These are phyloP conservation scores for Meloidogyne hapla DNA, from an alignment of 1,140 invertebrate genomes.

Conservation along the genomic window DNA sequence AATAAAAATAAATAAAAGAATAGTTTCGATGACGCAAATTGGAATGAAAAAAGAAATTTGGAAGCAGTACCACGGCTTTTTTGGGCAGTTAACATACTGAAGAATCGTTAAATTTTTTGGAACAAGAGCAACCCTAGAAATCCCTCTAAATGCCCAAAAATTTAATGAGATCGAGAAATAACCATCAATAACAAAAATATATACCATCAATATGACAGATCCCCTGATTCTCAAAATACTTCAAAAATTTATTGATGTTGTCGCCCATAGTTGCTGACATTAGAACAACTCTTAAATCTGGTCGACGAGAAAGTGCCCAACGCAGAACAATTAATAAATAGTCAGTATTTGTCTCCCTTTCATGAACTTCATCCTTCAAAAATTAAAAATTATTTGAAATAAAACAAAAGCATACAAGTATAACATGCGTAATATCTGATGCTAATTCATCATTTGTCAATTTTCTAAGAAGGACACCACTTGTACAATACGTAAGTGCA, in stretches of 20 bases:
- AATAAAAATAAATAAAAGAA: slow-evolving; percentile 46
- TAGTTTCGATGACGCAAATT: too few species aligned
- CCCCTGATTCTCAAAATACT: slow-evolving; percentile 82
- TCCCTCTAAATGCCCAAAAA: too few species aligned
- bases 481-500: slow-evolving; percentile 84
- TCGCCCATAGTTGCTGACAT: slow-evolving; percentile 90
- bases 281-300: slow-evolving; percentile 70
- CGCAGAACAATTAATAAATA: slow-evolving; percentile 83
- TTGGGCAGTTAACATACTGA: too few species aligned
- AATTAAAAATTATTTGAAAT: background rate
- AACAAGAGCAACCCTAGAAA: too few species aligned
- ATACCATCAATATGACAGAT: slow-evolving; percentile 71
- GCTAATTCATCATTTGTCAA: slow-evolving; percentile 76
- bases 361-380: slow-evolving; percentile 83
- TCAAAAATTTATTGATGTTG: slow-evolving; percentile 75
- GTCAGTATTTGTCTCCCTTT: slow-evolving; percentile 86
- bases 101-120: too few species aligned
- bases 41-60: too few species aligned
- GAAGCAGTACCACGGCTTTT: too few species aligned
- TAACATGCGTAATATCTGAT: slow-evolving; percentile 79
- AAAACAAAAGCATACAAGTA: slow-evolving; percentile 72
- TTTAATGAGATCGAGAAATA: too few species aligned
- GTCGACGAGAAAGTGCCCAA: slow-evolving; percentile 74
- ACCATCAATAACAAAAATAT: slow-evolving; percentile 56
- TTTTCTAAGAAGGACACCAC: slow-evolving; percentile 81